Conservation (phyloP, 2,113 vertebrate species). For the Caloenas nicobarica region DNA sequence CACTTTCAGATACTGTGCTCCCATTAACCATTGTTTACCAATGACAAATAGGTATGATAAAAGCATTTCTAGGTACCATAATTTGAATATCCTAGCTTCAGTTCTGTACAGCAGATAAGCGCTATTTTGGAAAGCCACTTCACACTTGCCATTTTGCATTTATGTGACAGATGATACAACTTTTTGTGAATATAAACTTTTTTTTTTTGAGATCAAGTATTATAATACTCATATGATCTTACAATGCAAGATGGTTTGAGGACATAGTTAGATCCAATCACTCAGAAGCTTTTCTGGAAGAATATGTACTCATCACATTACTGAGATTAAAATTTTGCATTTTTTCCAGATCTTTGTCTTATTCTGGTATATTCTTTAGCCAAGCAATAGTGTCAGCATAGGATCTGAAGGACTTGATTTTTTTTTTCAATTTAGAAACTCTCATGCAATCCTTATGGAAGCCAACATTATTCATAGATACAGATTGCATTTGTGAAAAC, state of each 20-base stretch:
- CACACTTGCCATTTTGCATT: not conserved
- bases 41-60: not conserved
- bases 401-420: not conserved
- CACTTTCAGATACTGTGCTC: not conserved
- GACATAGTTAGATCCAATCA: not conserved
- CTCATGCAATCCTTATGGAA: not conserved
- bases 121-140: not conserved
- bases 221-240: not conserved
- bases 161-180: not conserved
- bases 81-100: not conserved
- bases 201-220: not conserved
- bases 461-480: not conserved
- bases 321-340: not conserved
- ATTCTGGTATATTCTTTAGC: not conserved
- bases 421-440: not conserved
- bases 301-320: not conserved
- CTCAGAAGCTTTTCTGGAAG: not conserved
- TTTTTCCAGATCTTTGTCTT: not conserved
- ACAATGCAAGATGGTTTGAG: not conserved
- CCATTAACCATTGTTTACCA: not conserved
- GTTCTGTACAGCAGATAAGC: not conserved
- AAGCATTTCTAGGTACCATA: not conserved
- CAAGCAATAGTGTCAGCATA: not conserved
- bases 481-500: not conserved
- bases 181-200: not conserved